Base-by-base conservation (phyloP, 2,797 vertebrate genomes). In the Chelon auratus region DNA sequence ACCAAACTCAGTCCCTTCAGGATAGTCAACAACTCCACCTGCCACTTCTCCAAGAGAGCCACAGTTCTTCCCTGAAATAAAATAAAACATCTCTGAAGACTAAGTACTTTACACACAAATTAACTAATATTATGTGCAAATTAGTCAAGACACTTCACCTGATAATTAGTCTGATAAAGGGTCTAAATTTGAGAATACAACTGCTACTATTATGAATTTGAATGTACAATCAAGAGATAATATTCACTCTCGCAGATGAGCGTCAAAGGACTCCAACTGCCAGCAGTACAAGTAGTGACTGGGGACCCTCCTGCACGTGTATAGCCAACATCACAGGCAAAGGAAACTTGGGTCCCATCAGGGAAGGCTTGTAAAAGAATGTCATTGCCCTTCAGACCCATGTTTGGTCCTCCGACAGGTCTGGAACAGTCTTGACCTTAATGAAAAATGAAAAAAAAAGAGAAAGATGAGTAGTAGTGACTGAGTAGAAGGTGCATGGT, bases 181-280 rank as follows among this genome's bases (percentile, higher is more conserved):
- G 30, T 6, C 30, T 33, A 33, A 33, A 6, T 33, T 12, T 55
- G 22, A 61, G 14, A 42, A 42, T 9, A 15, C 30, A 33, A 33
- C 30, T 18, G 2, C 0, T 2, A 2, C 10, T 11, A 54, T n/a
- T 13, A 47, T 2, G 10, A 56, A 55, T 20, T 0, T 33, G 0
- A 60, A 53, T 52, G 9, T 20, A 8, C 60, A 74, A 60, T 1
- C 9, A 71, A 42, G 3, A 3, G 1, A 0, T 24, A 9, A 75
- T 77, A 92, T 64, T 87, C 53, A 95, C 93, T 85, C 9, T 63
- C 0, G 74, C 94, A 95, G 4, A 0, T 3, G 55, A 93, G 5
- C 1, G 0, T 2, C 39, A 89, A 0, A 0, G 0, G 0, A 47
- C 33, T 89, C 94, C 93, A 95, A 0, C 0, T 2, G 1, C 82